Evolutionary conservation across 2,888 invertebrate species (phyloP), one percentile per base, ranked within the genome.

Genomic region (Pogonocherus hispidulus): DNA sequence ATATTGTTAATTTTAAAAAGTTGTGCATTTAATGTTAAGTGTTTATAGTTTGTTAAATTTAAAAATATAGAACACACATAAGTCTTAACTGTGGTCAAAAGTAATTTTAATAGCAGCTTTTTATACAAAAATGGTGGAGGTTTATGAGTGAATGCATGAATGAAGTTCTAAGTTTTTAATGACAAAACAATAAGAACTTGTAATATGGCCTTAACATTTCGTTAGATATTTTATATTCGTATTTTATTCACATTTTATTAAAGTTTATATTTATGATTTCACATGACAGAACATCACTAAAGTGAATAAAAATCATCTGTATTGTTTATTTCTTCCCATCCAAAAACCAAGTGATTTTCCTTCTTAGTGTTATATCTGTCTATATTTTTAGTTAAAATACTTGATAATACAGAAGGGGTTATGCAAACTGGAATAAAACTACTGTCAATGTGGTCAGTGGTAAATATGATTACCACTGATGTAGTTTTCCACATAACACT

Each of bases 171-270:
- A 69, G 59, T 64, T 74, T 73, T 67, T 66, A 63, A 66, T 66
- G 67, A 74, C 73, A 47, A n/a, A 47, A 59, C 44, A 47, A 11
- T 5, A 59, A 19, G 62, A 62, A 62, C 62, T 62, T 62, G 37
- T 62, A 62, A 51, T 80, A 82, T 79, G 82, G 83, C 83, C 83
- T 84, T 84, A 82, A 82, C 74, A 77, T 77, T 80, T 78, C 65
- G 74, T 78, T 76, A 74, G 75, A 80, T 82, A 82, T 83, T 84
- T 83, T 83, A 81, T 83, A 82, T 84, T 81, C 72, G 77, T 81
- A 81, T 82, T 83, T 81, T 83, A 83, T 83, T 81, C 81, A 80
- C 80, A 79, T 80, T 82, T 82, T 82, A 80, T 80, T 79, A 78
- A 76, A 77, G 73, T 70, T 79, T 81, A 82, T 83, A 82, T 83